A percentile compares a stretch with the other conserved stretches of the same genome.
Conservation (phyloP, 2,113 vertebrate genomes). For the Seriola dumerili region DNA sequence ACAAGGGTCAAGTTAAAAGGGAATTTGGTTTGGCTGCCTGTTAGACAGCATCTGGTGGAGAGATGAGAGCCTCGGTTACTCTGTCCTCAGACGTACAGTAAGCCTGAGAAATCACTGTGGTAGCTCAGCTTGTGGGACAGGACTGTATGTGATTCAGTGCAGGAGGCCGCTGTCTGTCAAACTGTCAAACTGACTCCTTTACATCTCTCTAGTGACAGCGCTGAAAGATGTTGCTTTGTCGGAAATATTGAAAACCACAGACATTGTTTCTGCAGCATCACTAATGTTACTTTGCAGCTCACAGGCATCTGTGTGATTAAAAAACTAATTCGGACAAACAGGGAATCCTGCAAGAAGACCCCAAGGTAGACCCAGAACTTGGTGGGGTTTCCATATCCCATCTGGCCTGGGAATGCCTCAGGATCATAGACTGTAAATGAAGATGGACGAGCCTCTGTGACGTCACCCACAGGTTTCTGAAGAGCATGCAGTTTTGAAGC, state of each 20-base stretch:
- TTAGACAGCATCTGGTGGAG: conserved; percentile 10
- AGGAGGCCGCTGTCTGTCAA: neutral
- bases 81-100: neutral
- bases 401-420: too few species aligned
- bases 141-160: neutral
- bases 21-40: conserved; percentile 22
- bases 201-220: neutral
- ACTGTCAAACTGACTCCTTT: neutral
- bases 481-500: too few species aligned
- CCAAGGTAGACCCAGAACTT: too few species aligned
- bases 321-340: too few species aligned
- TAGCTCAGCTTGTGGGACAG: neutral
- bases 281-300: too few species aligned
- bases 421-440: too few species aligned
- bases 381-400: too few species aligned
- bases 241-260: neutral
- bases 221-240: neutral
- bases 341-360: too few species aligned
- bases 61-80: conserved; percentile 5
- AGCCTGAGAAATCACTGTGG: neutral
- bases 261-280: too few species aligned
- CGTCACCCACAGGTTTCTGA: too few species aligned
- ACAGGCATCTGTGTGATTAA: too few species aligned
- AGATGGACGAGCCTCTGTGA: too few species aligned
- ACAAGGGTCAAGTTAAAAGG: conserved; percentile 10